Evolutionary conservation across 2,113 vertebrate genomes (phyloP).

Genomic region (Turnix velox): DNA sequence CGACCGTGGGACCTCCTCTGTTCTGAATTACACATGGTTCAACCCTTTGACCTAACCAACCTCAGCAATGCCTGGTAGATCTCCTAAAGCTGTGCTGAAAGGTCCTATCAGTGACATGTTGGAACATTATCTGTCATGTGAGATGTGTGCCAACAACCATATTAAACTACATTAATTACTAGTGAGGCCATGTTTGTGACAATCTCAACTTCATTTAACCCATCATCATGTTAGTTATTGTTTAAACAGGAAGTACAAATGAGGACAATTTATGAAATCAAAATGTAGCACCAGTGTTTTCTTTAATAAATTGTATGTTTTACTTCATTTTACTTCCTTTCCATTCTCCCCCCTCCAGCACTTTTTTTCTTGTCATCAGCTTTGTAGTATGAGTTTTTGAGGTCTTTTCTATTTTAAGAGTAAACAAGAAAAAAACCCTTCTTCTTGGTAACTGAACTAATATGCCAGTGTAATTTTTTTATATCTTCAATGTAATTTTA

Average conservation of each 20-base stretch:
- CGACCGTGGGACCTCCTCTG: slow-evolving; percentile 81
- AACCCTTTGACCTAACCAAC: slow-evolving; percentile 81
- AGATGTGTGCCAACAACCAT: slow-evolving; percentile 72
- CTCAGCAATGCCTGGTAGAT: slow-evolving; percentile 70
- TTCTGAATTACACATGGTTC: slow-evolving; percentile 82
- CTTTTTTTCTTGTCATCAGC: slow-evolving; percentile 5
- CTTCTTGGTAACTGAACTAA: neutral
- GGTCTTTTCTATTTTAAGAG: neutral
- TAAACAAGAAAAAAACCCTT: neutral
- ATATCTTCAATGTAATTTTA: neutral
- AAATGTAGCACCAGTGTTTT: slow-evolving; percentile 32
- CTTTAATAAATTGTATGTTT: slow-evolving; percentile 34
- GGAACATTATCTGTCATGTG: slow-evolving; percentile 81
- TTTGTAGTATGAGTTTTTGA: neutral
- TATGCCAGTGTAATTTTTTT: neutral
- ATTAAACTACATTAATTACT: slow-evolving; percentile 70
- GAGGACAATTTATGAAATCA: slow-evolving; percentile 42
- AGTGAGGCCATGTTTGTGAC: slow-evolving; percentile 49
- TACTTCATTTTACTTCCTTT: neutral
- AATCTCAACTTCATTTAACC: slow-evolving; percentile 67
- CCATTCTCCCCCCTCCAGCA: neutral
- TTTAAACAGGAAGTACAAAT: slow-evolving; percentile 63
- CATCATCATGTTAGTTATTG: slow-evolving; percentile 48
- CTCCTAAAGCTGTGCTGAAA: slow-evolving; percentile 72
- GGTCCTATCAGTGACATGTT: slow-evolving; percentile 72